These are phyloP conservation scores for Percopsis omiscomaycus DNA, from an alignment of 2,797 vertebrate genomes.

Conservation along the genomic window DNA sequence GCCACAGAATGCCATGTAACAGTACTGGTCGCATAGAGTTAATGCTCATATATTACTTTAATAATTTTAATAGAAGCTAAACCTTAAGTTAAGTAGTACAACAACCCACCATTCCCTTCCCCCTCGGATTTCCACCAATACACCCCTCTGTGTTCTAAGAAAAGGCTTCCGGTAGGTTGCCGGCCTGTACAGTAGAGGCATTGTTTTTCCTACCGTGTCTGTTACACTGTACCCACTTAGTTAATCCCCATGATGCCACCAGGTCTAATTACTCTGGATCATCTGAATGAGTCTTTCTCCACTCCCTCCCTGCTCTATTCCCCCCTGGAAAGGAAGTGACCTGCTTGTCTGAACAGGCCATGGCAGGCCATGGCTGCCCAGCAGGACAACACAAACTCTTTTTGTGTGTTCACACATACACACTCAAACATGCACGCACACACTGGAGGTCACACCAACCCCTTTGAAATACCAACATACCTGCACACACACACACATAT, in stretches of 20 bases:
- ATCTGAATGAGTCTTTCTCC: conserved; percentile 63
- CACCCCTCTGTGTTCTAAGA: conserved; percentile 42
- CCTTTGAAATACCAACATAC: neutral
- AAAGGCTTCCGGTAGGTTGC: conserved; percentile 63
- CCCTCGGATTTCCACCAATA: conserved; percentile 8
- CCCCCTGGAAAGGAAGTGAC: conserved; percentile 71
- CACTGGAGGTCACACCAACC: neutral
- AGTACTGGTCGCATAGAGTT: conserved; percentile 30
- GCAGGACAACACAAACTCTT: conserved; percentile 62
- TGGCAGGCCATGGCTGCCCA: conserved; percentile 67
- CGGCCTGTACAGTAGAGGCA: conserved; percentile 55
- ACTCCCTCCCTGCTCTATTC: conserved; percentile 26
- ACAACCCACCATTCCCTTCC: conserved; percentile 5
- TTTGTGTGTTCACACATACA: conserved; percentile 36
- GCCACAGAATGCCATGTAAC: conserved; percentile 8
- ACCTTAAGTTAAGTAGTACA: conserved; percentile 5
- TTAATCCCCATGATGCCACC: conserved; percentile 70
- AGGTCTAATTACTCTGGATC: conserved; percentile 68
- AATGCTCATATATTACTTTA: conserved; percentile 22
- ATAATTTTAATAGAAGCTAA: neutral
- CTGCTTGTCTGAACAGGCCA: conserved; percentile 70
- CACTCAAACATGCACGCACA: conserved; percentile 13
- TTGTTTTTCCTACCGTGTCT: conserved; percentile 65
- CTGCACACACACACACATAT: conserved; percentile 20
- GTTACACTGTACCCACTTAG: conserved; percentile 59